These are phyloP conservation scores for Brachyopa scutellaris DNA, from an alignment of 2,888 invertebrate genomes.

Conservation along the genomic window DNA sequence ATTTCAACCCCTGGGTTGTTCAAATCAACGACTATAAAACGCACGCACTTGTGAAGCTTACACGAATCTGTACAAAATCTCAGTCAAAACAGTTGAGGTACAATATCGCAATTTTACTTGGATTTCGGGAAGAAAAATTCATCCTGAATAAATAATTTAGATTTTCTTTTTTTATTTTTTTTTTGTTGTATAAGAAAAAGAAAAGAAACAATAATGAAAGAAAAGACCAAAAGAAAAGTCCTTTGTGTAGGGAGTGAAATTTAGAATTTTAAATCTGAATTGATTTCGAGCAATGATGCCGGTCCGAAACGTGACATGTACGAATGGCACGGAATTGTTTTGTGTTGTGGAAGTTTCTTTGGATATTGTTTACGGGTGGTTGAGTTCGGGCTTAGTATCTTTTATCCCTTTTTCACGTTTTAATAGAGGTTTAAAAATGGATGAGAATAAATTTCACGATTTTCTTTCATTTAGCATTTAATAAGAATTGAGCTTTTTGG, in stretches of 20 bases:
- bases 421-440: conserved; percentile 1
- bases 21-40: conserved; percentile 31
- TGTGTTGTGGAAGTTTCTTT: conserved; percentile 11
- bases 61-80: conserved; percentile 1
- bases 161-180: not conserved
- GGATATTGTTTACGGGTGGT: conserved; percentile 58
- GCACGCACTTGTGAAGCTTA: conserved; percentile 37
- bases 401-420: conserved; percentile 11
- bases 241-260: conserved; percentile 28
- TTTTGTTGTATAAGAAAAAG: not conserved
- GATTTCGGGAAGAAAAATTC: not conserved
- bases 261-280: conserved; percentile 65
- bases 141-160: conserved; percentile 46
- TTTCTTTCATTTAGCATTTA: not conserved
- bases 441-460: not conserved
- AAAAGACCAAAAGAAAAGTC: not conserved
- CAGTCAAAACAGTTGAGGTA: conserved; percentile 12
- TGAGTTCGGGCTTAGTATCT: conserved; percentile 23
- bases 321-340: conserved; percentile 50
- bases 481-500: no score
- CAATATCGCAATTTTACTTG: conserved; percentile 16
- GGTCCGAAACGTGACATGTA: conserved; percentile 59
- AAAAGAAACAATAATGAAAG: conserved; percentile 31
- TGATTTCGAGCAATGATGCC: conserved; percentile 63
- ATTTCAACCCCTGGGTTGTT: conserved; percentile 25